A percentile compares a stretch with the other conserved stretches of the same genome.
Conservation (phyloP, 2,888 invertebrate species). For the Acronicta alni region DNA sequence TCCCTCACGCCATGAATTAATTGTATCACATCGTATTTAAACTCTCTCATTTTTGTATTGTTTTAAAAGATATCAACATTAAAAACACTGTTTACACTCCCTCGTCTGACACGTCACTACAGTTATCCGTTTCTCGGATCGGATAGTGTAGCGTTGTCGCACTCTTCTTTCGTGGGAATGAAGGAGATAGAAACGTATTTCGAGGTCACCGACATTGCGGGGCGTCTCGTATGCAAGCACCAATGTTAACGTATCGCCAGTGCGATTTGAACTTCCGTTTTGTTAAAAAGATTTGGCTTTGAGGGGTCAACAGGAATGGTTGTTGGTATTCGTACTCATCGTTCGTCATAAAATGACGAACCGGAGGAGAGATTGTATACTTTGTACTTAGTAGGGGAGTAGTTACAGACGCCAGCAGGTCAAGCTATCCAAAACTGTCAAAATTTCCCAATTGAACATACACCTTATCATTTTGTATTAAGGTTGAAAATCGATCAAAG, state of each 20-base stretch:
- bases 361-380: constrained; percentile 48
- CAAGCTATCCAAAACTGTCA: too few relatives aligned
- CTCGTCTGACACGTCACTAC: constrained; percentile 74
- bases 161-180: constrained; percentile 36
- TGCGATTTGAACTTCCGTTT: constrained; percentile 53
- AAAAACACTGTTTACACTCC: constrained; percentile 69
- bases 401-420: too few relatives aligned
- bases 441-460: too few relatives aligned
- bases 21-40: constrained; percentile 76
- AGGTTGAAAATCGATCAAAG: too few relatives aligned
- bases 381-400: constrained; percentile 21
- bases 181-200: constrained; percentile 58
- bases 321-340: constrained; percentile 25
- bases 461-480: too few relatives aligned
- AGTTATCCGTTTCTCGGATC: constrained; percentile 70
- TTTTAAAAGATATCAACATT: constrained; percentile 10
- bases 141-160: constrained; percentile 64
- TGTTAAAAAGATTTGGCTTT: background rate
- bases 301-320: constrained; percentile 30
- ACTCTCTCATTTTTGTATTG: constrained; percentile 70
- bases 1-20: constrained; percentile 72
- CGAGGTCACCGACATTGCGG: constrained; percentile 76
- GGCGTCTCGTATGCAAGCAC: constrained; percentile 55
- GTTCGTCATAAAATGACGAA: constrained; percentile 47
- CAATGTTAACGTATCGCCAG: constrained; percentile 43